Base-by-base conservation (phyloP, 1,140 invertebrate species). In the Micrasema longulum region DNA sequence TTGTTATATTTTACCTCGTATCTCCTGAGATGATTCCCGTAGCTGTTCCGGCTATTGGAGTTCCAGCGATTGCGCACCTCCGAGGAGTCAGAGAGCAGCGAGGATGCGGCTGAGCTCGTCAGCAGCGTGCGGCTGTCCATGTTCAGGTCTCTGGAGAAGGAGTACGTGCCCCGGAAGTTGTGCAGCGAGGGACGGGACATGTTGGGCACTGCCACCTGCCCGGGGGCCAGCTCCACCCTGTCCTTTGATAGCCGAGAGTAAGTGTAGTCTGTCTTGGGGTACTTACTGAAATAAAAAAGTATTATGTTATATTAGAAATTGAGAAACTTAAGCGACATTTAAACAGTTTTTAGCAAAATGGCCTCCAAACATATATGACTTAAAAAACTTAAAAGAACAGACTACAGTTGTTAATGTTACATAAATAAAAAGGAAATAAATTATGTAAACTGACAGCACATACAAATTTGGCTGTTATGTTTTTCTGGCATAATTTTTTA, bases 221-320 rank as follows among this genome's bases (percentile, higher is more conserved):
- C 92, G 2, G 92, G 91, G 0, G 91, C 91, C 68, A 93, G 84
- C 80, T 92, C 91, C 71, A 91, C 89, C 16, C 92, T 88, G 83
- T 91, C 91, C 71, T 89, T 88, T n/a, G 92, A 93, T 41, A 88
- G 79, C 43, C 85, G 85, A 0, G 92, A 93, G 81, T 94, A 94
- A 4, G 92, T 93, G 80, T 92, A 94, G 82, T 93, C 92, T 72
- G 92, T 93, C 84, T 93, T 93, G 4, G 92, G 91, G 76, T 91
- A 93, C 78, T 90, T 90, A 78, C 89, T 91, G 80, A 7, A 81
- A 84, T 60, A 76, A 72, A 60, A 11, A 60, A 18, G 10, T 1
- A 60, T 4, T n/a, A 26, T 10, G 23, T n/a, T n/a, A n/a, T n/a
- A n/a, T n/a, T n/a, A n/a, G n/a, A n/a, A n/a, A n/a, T n/a, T n/a